Base-by-base conservation (phyloP, 2,797 vertebrate genomes). In the Petrocephalus sullivani region DNA sequence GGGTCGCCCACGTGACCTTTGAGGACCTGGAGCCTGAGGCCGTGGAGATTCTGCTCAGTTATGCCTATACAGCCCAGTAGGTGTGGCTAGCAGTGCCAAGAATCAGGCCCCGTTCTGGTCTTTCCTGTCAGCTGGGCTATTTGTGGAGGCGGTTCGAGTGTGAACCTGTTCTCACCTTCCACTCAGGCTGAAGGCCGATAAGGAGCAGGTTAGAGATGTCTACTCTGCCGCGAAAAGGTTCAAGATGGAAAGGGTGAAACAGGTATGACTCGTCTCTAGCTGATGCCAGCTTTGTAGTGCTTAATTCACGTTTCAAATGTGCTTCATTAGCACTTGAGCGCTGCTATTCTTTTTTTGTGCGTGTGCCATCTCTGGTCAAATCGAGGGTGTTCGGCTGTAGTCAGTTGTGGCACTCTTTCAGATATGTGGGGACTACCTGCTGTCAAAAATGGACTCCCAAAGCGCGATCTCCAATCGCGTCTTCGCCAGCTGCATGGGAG, bases 21-120 rank as follows among this genome's bases (percentile, higher is more conserved):
- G 98, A 99, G 91, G 98, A 99, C 94, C 95, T 99, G 94, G 97
- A 99, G 91, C 98, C 98, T 28, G 97, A 97, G 91, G 98, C 98
- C 92, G 97, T 99, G 92, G 98, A 99, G 96, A 95, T 99, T 91
- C 94, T 99, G 90, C 93, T 99, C 90, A 99, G 98, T 95, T 99
- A 99, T 1, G 98, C 98, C 91, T 99, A 99, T 53, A 99, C 98
- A 94, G 98, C 98, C 92, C 98, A 99, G 98, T 99, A 91, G 97
- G 98, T 93, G 1, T 33, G 33, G 1, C n/a, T 33, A 12, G 10
- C 14, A 10, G 67, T n/a, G 4, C 16, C 51, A 46, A 21, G 28
- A 2, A 2, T 7, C 0, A 41, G 61, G 37, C 57, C 9, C 86
- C 0, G 1, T 37, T 14, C 10, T 21, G 19, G 2, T 23, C 57